Base-by-base conservation (phyloP, 2,113 vertebrate species). In the Melospiza melodia region DNA sequence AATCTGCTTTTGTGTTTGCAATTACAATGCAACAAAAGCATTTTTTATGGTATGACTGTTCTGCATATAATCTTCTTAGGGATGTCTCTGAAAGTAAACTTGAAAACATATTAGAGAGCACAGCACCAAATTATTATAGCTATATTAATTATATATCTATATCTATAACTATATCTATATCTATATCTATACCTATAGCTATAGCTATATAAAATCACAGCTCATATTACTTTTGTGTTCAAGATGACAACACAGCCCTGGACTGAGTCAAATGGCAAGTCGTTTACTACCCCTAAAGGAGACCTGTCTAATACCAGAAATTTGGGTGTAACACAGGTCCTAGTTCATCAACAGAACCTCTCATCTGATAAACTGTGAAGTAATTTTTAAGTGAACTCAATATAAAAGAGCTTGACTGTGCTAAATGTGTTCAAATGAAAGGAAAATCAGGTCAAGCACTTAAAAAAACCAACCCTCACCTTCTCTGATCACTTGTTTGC, bases 401-500 rank as follows among this genome's bases (percentile, higher is more conserved):
- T n/a, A 51, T 11, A 66, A 51, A 74, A 62, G 15, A 91, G 35
- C 1, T 72, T 67, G n/a, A 54, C 20, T 68, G 28, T 55, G 22
- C 67, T 48, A 78, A 84, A 44, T 19, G 10, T 49, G 11, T 37
- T 51, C 24, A 73, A 89, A 89, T 18, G 1, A 83, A 61, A 73
- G 15, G 20, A 88, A 68, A 87, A 72, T 30, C 20, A 46, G 9
- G 4, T 27, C 18, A 71, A 94, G 63, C 11, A 72, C 14, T 88
- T 57, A 69, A 91, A 43, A 37, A 89, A 95, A 78, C 37, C 27
- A 86, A 65, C 25, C 22, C 96, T 97, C 33, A 98, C 98, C 95
- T 96, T 54, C 84, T 89, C 89, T 41, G 31, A 90, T 87, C 93
- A 96, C 17, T 5, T 94, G 58, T 92, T 96, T 81, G 90, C 55